phyloP scores from a whole-genome alignment of 2,113 vertebrate genomes.

The Bufo gargarizans region DNA sequence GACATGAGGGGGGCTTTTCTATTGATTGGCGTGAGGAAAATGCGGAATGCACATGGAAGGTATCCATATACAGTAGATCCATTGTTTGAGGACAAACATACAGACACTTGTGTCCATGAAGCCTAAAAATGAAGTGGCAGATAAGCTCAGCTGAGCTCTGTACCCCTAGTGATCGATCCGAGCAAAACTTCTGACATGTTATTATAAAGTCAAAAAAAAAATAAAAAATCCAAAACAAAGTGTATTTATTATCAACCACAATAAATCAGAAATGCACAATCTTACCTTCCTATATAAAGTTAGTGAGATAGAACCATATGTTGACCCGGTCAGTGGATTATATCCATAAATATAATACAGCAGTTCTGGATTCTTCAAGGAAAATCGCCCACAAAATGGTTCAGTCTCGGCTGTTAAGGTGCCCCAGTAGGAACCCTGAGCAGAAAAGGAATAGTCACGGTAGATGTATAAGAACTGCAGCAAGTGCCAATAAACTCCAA shows the following conservation, averaged over 20 bases:
- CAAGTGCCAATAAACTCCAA: background rate
- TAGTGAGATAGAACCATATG: constrained; percentile 73
- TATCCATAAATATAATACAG: constrained; percentile 72
- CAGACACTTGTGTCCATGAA: no score
- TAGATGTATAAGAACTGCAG: background rate
- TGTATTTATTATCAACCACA: background rate
- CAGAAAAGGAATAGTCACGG: background rate
- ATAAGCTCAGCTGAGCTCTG: no score
- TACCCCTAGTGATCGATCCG: no score
- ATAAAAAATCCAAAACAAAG: no score
- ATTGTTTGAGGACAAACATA: no score
- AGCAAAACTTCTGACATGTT: no score
- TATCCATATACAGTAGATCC: no score
- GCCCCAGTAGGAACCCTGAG: constrained; percentile 60
- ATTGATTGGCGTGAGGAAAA: no score
- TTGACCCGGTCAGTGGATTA: constrained; percentile 61
- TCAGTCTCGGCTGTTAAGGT: constrained; percentile 65
- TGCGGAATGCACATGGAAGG: no score
- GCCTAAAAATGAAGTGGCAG: no score
- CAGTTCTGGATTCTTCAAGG: constrained; percentile 74
- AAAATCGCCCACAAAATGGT: constrained; percentile 81
- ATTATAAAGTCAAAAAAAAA: no score
- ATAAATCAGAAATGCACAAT: background rate
- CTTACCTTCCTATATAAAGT: constrained; percentile 71
- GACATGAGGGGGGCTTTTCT: no score